These are phyloP conservation scores for Microctenopoma stevenorrisi DNA, from an alignment of 2,797 vertebrate genomes.

Conservation along the genomic window DNA sequence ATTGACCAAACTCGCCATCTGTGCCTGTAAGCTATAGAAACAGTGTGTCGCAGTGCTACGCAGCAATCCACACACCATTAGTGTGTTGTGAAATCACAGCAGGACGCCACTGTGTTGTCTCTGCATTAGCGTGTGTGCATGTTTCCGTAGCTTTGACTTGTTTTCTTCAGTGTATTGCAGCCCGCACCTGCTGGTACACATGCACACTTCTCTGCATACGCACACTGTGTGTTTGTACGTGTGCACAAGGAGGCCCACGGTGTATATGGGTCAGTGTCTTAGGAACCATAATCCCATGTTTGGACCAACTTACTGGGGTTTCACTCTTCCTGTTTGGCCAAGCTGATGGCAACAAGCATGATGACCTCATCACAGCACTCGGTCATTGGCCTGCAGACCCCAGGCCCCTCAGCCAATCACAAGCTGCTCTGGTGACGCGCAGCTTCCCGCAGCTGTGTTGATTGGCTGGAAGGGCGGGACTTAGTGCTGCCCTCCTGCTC, in stretches of 20 bases:
- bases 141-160: slow-evolving; percentile 4
- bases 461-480: slow-evolving; percentile 77
- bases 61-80: slow-evolving; percentile 35
- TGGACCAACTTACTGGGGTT: slow-evolving; percentile 69
- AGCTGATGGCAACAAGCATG: slow-evolving; percentile 84
- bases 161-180: slow-evolving; percentile 24
- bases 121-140: background rate
- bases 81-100: slow-evolving; percentile 29
- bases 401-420: slow-evolving; percentile 77
- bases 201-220: background rate
- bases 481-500: slow-evolving; percentile 6
- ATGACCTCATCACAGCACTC: slow-evolving; percentile 86
- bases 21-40: slow-evolving; percentile 67
- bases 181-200: slow-evolving; percentile 24
- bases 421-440: slow-evolving; percentile 79
- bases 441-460: slow-evolving; percentile 46
- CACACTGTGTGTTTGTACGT: slow-evolving; percentile 33
- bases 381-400: slow-evolving; percentile 81
- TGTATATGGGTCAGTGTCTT: slow-evolving; percentile 71
- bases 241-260: slow-evolving; percentile 27
- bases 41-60: slow-evolving; percentile 49
- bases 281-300: slow-evolving; percentile 69
- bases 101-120: slow-evolving; percentile 10
- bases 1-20: slow-evolving; percentile 72
- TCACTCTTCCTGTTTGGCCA: slow-evolving; percentile 79